A percentile compares a stretch with the other conserved stretches of the same genome.
Conservation (phyloP, 2,888 invertebrate genomes). For the Sarcophaga caerulescens region DNA sequence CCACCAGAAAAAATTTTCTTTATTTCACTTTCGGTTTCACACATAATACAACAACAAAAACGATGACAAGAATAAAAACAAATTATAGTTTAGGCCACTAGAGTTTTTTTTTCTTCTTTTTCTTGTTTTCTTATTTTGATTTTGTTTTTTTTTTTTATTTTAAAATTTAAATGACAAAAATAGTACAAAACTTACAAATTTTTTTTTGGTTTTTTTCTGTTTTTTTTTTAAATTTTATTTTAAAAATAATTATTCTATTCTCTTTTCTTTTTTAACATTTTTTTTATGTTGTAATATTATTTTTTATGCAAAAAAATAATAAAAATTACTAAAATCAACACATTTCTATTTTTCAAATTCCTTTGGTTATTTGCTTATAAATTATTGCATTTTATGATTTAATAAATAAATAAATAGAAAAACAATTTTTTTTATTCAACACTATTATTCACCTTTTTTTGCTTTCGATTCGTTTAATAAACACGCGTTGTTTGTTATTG, state of each 20-base stretch:
- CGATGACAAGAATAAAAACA: conserved; percentile 2
- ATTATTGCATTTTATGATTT: not conserved
- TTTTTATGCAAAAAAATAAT: not conserved
- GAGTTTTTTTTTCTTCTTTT: conserved; percentile 12
- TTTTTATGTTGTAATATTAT: not conserved
- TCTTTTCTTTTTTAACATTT: not conserved
- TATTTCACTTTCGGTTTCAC: conserved; percentile 50
- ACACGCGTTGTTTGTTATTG: conserved; percentile 52
- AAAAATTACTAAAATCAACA: conserved; percentile 7
- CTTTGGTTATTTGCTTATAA: not conserved
- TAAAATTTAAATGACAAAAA: conserved; percentile 30
- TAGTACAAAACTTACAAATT: conserved; percentile 46
- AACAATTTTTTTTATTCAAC: conserved; percentile 23
- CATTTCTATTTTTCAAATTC: not conserved
- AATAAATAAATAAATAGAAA: no score
- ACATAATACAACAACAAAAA: not conserved
- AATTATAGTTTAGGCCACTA: conserved; percentile 36
- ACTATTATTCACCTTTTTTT: conserved; percentile 62
- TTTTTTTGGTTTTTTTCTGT: conserved; percentile 14
- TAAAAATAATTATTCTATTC: not conserved
- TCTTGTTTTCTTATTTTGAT: not conserved
- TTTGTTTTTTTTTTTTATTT: not conserved
- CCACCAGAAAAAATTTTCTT: conserved; percentile 38
- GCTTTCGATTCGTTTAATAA: conserved; percentile 56
- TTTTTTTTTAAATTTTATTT: conserved; percentile 11